Evolutionary conservation across 2,797 vertebrate genomes (phyloP), one percentile per base, ranked within the genome.

Genomic region (Sylvilagus floridanus): DNA sequence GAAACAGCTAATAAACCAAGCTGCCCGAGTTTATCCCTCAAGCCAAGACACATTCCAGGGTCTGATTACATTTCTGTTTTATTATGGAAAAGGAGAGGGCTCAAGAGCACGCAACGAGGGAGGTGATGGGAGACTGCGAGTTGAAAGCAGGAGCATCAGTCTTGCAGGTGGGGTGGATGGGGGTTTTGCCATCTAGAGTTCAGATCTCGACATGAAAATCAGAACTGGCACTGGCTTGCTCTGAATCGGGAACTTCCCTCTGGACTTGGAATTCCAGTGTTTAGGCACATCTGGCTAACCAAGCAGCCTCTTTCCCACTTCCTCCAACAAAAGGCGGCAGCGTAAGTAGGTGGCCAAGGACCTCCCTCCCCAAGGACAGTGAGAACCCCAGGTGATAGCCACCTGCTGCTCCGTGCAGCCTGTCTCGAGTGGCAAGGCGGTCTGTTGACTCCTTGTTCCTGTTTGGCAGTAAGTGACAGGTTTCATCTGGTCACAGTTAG

Each of bases 1-100:
- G 97, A 98, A 98, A 98, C 97, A 98, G 97, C 97, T 97, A 98
- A 98, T 98, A 98, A 98, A 98, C 94, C 79, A 95, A 81, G 83
- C 92, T 96, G 97, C 95, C 93, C 90, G 95, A 89, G 94, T 97
- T 97, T 98, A 96, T 96, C 97, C 92, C 95, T 96, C 90, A 63
- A 95, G 97, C 97, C 97, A 98, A 98, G 96, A 97, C 96, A 96
- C 96, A 97, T 98, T 98, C 97, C 97, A 97, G 95, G 81, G 96
- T 96, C 97, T 97, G 97, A 98, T 98, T 97, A 96, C 94, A 93
- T 95, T 94, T 96, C 95, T 96, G 92, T 93, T 98, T 97, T 96
- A 97, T 93, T 96, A 90, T 93, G 97, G 95, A 95, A 88, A 85
- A 62, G 28, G 26, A 19, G 42, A 26, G 26, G 35, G 66, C 28